Evolutionary conservation across 2,888 invertebrate species (phyloP).

Genomic region (Pyrrhopygopsis socrates): DNA sequence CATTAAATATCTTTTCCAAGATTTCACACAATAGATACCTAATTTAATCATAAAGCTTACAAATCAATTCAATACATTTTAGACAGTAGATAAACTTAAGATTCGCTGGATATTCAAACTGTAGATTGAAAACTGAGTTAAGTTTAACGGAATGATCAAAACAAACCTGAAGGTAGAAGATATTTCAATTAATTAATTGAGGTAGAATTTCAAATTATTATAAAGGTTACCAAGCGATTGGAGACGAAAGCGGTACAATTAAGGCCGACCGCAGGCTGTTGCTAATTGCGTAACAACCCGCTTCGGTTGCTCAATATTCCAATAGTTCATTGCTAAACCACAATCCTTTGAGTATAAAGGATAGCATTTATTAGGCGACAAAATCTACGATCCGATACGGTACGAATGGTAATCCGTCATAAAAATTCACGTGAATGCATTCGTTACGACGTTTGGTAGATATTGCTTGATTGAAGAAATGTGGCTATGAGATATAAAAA

Average conservation of each 20-base stretch:
- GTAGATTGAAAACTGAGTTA: background rate
- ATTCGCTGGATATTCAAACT: no score
- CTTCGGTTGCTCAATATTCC: background rate
- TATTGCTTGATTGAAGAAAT: no score
- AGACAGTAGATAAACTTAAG: no score
- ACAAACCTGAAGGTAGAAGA: background rate
- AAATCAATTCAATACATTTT: no score
- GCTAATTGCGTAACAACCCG: slow-evolving; percentile 15
- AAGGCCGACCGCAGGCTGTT: slow-evolving; percentile 8
- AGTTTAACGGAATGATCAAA: background rate
- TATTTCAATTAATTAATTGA: background rate
- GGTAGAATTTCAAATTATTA: slow-evolving; percentile 6
- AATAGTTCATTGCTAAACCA: slow-evolving; percentile 24
- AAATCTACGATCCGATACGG: no score
- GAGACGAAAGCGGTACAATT: slow-evolving; percentile 18
- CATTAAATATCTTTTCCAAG: no score
- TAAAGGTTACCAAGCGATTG: slow-evolving; percentile 12
- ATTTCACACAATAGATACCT: no score
- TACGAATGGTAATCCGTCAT: no score
- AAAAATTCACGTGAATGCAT: no score
- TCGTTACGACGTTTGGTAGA: no score
- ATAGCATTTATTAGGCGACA: background rate
- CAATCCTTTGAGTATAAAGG: background rate
- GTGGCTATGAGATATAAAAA: no score
- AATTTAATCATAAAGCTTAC: no score